A percentile compares a stretch with the other conserved stretches of the same genome.
Conservation (phyloP, 1,140 invertebrate genomes). For the Anoplolepis gracilipes region DNA sequence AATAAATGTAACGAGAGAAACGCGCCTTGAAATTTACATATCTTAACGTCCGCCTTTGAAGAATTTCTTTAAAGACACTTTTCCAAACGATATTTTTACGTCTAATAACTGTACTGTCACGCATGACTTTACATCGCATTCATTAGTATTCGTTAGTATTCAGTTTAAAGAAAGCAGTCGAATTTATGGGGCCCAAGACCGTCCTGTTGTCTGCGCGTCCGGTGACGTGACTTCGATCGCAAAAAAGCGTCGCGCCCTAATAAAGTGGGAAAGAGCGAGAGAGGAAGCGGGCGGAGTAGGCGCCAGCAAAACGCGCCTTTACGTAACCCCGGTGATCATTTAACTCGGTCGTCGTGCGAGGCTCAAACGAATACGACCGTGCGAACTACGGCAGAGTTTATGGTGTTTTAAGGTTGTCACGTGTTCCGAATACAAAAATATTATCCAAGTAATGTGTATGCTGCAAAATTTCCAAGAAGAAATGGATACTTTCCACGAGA, state of each 20-base stretch:
- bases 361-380: conserved; percentile 52
- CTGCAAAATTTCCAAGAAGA: neutral
- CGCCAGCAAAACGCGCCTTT: conserved; percentile 77
- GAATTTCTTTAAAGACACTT: neutral
- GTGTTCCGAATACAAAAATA: neutral
- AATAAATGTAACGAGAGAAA: neutral
- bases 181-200: conserved; percentile 27
- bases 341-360: conserved; percentile 61
- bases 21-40: neutral
- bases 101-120: neutral
- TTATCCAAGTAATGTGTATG: neutral
- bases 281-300: conserved; percentile 64
- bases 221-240: conserved; percentile 54
- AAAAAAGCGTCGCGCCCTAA: conserved; percentile 69
- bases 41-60: neutral
- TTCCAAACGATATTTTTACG: neutral
- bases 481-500: no score
- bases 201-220: neutral
- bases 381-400: conserved; percentile 1
- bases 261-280: conserved; percentile 54
- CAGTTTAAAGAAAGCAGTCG: conserved; percentile 33
- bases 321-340: conserved; percentile 77
- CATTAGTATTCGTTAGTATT: neutral
- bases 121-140: neutral
- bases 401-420: neutral